These are phyloP conservation scores for Molorchus minor DNA, from an alignment of 2,888 invertebrate genomes.

Conservation along the genomic window DNA sequence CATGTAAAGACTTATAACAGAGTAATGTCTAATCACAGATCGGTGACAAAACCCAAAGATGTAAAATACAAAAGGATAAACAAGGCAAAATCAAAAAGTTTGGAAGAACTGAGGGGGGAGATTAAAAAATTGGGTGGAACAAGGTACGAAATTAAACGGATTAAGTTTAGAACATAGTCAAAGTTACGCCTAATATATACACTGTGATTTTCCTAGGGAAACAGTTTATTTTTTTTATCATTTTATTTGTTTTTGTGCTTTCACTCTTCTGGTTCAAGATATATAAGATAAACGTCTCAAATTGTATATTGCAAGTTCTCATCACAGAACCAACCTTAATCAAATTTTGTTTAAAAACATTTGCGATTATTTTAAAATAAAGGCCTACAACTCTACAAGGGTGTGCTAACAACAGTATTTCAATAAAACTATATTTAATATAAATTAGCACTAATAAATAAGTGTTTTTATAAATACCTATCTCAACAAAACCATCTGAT, in stretches of 20 bases:
- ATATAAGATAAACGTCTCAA: too few relatives aligned
- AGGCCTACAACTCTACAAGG: too few relatives aligned
- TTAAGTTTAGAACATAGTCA: conserved; percentile 74
- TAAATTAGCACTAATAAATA: too few relatives aligned
- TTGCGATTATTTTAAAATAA: too few relatives aligned
- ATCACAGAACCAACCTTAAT: too few relatives aligned
- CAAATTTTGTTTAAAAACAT: too few relatives aligned
- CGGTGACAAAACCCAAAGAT: conserved; percentile 90
- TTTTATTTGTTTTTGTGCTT: conserved; percentile 7
- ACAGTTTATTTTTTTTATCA: conserved; percentile 4
- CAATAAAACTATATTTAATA: too few relatives aligned
- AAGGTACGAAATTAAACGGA: conserved; percentile 75
- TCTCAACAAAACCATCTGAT: too few relatives aligned
- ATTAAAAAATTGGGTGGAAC: conserved; percentile 86
- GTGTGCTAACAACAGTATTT: too few relatives aligned
- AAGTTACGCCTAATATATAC: conserved; percentile 57
- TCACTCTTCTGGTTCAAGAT: conserved; percentile 2
- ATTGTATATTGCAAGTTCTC: too few relatives aligned
- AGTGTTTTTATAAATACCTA: too few relatives aligned
- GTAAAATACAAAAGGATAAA: conserved; percentile 91
- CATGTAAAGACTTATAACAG: conserved; percentile 72
- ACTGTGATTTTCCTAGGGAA: conserved; percentile 5
- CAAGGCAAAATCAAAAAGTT: conserved; percentile 88
- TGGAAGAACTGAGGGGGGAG: conserved; percentile 85
- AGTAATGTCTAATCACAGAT: conserved; percentile 90